Evolutionary conservation across 2,888 invertebrate species (phyloP), one percentile per base, ranked within the genome.

Genomic region (Morpho deidamia): DNA sequence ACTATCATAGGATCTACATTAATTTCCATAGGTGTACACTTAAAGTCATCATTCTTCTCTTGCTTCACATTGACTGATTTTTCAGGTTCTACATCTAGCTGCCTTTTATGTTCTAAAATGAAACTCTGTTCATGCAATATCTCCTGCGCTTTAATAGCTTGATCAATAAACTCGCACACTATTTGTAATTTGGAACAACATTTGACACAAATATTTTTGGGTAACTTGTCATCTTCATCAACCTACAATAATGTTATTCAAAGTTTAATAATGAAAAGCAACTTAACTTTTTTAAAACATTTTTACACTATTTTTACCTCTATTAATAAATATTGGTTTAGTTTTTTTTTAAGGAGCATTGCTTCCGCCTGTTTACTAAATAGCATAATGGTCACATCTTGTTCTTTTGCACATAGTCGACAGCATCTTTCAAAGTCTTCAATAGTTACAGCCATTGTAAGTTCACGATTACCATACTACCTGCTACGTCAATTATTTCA

Each of bases 1-100:
- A 94, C 92, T 71, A 93, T 81, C 93, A 93, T 93, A 5, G 94
- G 94, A 72, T 94, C 94, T 0, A 94, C 91, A 70, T 90, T 91
- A 0, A 94, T 91, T 83, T 94, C 93, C 90, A 94, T 91, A 79
- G 92, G 90, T 49, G 90, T 90, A 48, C 83, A 75, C 70, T 71
- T 74, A 33, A 43, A 51, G 9, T 78, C 78, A 62, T 73, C 71
- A 47, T 74, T 32, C 10, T 43, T 59, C 37, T 69, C 71, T 2
- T 59, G 33, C 43, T 73, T 70, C 12, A 62, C 56, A 51, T 72
- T 67, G 23, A 53, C 34, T n/a, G 11, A 7, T 54, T 61, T 68
- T 62, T 43, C 60, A 35, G 5, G 9, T 37, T 23, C 9, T 7
- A 32, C 7, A 7, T 2, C 9, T 23, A 33, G 33, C 11, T 48